Evolutionary conservation across 1,140 invertebrate genomes (phyloP).

Genomic region (Tetramorium alpestre): DNA sequence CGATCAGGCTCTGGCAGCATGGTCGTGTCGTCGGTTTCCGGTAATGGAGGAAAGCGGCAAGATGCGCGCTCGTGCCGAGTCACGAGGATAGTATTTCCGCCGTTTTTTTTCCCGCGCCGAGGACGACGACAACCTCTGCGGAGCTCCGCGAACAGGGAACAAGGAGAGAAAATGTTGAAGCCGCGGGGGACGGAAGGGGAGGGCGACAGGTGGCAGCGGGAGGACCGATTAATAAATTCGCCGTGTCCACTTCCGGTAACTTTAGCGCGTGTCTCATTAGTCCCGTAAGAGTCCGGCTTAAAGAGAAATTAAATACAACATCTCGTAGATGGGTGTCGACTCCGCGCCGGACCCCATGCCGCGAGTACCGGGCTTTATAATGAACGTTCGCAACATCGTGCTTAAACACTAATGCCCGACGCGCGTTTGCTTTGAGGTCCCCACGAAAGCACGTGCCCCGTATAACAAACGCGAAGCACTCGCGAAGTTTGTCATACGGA

Average conservation of each 20-base stretch:
- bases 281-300: constrained; percentile 77
- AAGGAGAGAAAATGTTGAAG: background rate
- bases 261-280: constrained; percentile 80
- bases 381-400: constrained; percentile 77
- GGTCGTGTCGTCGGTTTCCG: background rate
- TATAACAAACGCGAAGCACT: background rate
- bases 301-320: constrained; percentile 81
- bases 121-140: background rate
- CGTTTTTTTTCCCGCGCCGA: constrained; percentile 28
- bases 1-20: background rate
- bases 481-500: constrained; percentile 3
- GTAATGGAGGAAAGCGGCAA: background rate
- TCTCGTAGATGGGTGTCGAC: constrained; percentile 81
- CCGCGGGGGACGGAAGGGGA: background rate
- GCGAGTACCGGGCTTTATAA: constrained; percentile 77
- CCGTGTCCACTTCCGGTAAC: constrained; percentile 77
- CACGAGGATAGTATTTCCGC: constrained; percentile 49
- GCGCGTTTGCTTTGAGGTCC: constrained; percentile 24
- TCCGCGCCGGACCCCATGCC: constrained; percentile 78
- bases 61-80: constrained; percentile 42
- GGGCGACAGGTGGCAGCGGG: constrained; percentile 17
- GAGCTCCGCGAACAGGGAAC: background rate
- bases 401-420: constrained; percentile 72
- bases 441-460: background rate
- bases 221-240: constrained; percentile 77